Percentiles rank a stretch among this genome's conserved stretches.
phyloP scores from a whole-genome alignment of 2,113 vertebrate genomes.

The Prionailurus viverrinus region DNA sequence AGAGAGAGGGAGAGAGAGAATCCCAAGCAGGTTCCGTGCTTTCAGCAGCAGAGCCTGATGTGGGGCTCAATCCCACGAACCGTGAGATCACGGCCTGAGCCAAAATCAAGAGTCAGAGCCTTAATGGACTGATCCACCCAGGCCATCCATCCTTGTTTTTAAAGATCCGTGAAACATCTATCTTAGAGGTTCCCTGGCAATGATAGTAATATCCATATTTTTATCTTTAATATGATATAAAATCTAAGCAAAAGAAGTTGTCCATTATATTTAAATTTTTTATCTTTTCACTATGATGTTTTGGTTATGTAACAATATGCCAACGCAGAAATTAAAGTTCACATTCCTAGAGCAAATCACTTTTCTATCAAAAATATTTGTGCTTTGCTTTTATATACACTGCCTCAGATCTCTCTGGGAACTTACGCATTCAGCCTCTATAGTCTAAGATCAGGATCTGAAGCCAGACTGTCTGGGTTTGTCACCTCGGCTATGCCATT shows the following conservation, averaged over 20 bases:
- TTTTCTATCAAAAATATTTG: not conserved
- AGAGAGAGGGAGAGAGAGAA: too few relatives aligned
- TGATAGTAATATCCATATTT: not conserved
- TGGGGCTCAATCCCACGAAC: too few relatives aligned
- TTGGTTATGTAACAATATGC: not conserved
- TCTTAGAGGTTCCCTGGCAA: not conserved
- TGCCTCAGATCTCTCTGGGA: not conserved
- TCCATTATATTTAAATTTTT: not conserved
- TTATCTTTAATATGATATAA: not conserved
- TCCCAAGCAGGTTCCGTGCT: too few relatives aligned
- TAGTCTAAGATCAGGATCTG: not conserved
- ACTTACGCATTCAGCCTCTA: not conserved
- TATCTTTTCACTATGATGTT: not conserved
- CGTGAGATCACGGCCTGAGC: too few relatives aligned
- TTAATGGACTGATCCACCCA: too few relatives aligned
- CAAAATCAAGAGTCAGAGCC: too few relatives aligned
- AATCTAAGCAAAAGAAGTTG: not conserved
- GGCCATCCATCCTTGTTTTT: not conserved
- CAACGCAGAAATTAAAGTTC: not conserved
- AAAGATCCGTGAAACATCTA: not conserved
- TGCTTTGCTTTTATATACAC: not conserved
- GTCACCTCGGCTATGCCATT: not conserved
- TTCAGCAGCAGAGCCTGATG: too few relatives aligned
- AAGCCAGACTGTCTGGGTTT: not conserved
- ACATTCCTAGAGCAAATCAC: not conserved